A percentile compares a stretch with the other conserved stretches of the same genome.
Evolutionary conservation across 2,113 vertebrate genomes (phyloP).

Genomic region (Nannobrachium achirus): DNA sequence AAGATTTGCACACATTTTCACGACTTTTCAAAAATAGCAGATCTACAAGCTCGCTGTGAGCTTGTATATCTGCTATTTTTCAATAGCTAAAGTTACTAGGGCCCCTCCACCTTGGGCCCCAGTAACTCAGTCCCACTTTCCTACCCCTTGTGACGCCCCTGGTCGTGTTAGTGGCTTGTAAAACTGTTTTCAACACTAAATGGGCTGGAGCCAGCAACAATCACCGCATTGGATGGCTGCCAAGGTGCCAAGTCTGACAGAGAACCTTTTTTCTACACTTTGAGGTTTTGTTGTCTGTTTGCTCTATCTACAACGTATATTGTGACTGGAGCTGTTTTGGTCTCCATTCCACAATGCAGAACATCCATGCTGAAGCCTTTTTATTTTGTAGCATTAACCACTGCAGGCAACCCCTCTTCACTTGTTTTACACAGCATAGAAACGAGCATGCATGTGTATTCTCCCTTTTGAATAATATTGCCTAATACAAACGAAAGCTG

Average conservation of each 20-base stretch:
- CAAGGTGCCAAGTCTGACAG: conserved; percentile 18
- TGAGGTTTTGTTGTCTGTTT: conserved; percentile 13
- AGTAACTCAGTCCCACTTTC: too few species aligned
- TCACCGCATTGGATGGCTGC: conserved; percentile 3
- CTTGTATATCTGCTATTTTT: too few species aligned
- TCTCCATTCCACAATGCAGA: background rate
- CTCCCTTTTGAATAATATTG: too few species aligned
- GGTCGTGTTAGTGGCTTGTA: conserved; percentile 31
- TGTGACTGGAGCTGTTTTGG: background rate
- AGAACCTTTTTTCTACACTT: background rate
- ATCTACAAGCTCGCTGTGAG: too few species aligned
- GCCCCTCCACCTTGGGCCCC: too few species aligned
- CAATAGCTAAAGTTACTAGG: too few species aligned
- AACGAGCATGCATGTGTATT: too few species aligned
- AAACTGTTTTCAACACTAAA: conserved; percentile 40
- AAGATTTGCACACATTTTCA: too few species aligned
- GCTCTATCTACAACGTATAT: conserved; percentile 1
- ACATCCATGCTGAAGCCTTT: background rate
- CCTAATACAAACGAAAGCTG: too few species aligned
- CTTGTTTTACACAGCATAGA: too few species aligned
- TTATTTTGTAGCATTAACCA: background rate
- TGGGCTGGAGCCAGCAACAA: conserved; percentile 20
- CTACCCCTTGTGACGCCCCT: too few species aligned
- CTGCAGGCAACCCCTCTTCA: background rate
- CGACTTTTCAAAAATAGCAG: too few species aligned